These are phyloP conservation scores for Eulemur albifrons DNA, from an alignment of 2,797 vertebrate species.

Conservation along the genomic window DNA sequence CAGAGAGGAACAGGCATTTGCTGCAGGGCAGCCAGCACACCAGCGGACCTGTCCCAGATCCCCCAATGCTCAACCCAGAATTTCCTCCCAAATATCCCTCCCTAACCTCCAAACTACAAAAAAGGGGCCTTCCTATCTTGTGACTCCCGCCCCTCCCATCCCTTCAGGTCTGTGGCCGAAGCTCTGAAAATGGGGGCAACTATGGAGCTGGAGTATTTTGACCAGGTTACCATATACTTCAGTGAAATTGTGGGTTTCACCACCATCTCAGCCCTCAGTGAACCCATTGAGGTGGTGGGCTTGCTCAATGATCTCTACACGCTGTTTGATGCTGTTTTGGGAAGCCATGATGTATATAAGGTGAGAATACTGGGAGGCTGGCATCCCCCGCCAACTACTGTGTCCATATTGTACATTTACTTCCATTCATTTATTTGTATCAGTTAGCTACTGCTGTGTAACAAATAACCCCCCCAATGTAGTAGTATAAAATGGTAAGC, in stretches of 20 bases:
- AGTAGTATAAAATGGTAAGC: neutral
- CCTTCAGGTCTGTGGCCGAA: conserved; percentile 91
- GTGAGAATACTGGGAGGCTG: conserved; percentile 78
- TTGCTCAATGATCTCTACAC: conserved; percentile 95
- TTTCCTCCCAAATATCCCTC: neutral
- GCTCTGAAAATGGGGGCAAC: conserved; percentile 92
- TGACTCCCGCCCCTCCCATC: neutral
- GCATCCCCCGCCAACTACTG: neutral
- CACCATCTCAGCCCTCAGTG: conserved; percentile 94
- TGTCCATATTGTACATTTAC: neutral
- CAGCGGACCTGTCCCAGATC: neutral
- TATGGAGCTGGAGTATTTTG: conserved; percentile 95
- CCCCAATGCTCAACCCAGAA: neutral
- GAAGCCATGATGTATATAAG: conserved; percentile 94
- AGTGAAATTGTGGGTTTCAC: conserved; percentile 87
- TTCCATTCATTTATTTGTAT: neutral
- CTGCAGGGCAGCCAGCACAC: neutral
- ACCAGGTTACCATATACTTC: conserved; percentile 93
- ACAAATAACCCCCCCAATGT: neutral
- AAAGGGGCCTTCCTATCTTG: neutral
- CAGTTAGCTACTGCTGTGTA: neutral
- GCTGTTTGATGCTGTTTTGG: conserved; percentile 92
- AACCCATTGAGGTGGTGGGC: conserved; percentile 94
- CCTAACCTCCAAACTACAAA: neutral
- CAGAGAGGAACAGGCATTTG: neutral